Evolutionary conservation across 2,888 invertebrate species (phyloP), one percentile per base, ranked within the genome.

Genomic region (Chymomyza amoena): DNA sequence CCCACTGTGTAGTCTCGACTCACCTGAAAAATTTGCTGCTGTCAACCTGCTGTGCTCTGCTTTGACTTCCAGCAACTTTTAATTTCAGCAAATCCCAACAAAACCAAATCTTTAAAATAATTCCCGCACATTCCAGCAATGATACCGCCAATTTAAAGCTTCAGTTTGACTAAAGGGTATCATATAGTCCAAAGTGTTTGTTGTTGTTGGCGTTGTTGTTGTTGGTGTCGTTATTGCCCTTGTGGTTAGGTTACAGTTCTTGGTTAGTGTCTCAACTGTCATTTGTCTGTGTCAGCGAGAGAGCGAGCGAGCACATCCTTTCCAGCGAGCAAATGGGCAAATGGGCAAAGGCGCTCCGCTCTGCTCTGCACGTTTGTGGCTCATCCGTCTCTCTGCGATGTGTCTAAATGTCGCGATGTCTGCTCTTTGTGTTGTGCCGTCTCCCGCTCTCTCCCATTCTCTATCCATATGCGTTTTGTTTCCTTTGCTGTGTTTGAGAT

Each of bases 271-370:
- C 81, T 77, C 76, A 66, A 64, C 66, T 81, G 79, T 80, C 84
- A 85, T 86, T 86, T 84, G 80, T 86, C 81, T 83, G 77, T 77
- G 86, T 80, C 84, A 76, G 75, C 71, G 70, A 68, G 66, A n/a
- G n/a, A n/a, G n/a, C n/a, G n/a, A n/a, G n/a, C n/a, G n/a, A 16
- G 36, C 61, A 10, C 72, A 71, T 79, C 59, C 74, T 74, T 73
- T 20, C 68, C 78, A 39, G 73, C 73, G 60, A 72, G 68, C 20
- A 68, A 67, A 72, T 32, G 32, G 32, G 32, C 32, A 32, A 32
- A 32, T 1, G n/a, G n/a, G n/a, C n/a, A n/a, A n/a, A n/a, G n/a
- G n/a, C n/a, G n/a, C n/a, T n/a, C n/a, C n/a, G 71, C 69, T 72
- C 70, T 13, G 36, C 16, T 13, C 54, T 50, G 5, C 13, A 36